These are phyloP conservation scores for Nylanderia fulva DNA, from an alignment of 1,140 invertebrate species.

Conservation along the genomic window DNA sequence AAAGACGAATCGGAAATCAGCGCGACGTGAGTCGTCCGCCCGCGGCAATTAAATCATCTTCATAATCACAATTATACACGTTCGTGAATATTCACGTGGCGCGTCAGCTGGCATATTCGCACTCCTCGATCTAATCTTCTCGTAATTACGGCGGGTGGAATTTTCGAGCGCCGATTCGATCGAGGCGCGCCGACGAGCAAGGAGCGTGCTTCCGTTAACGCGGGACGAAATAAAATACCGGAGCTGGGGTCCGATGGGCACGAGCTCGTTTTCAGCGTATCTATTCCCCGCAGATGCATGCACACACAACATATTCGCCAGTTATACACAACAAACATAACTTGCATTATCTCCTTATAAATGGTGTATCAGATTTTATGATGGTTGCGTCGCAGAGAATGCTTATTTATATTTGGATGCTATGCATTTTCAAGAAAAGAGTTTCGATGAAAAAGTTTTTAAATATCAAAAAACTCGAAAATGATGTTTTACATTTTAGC, in stretches of 20 bases:
- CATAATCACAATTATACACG: slow-evolving; percentile 34
- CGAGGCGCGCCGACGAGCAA: slow-evolving; percentile 45
- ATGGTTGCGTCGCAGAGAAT: not conserved
- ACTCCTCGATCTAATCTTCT: slow-evolving; percentile 56
- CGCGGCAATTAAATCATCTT: slow-evolving; percentile 23
- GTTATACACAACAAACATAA: slow-evolving; percentile 31
- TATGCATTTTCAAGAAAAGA: not conserved
- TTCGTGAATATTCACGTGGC: slow-evolving; percentile 38
- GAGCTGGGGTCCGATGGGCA: slow-evolving; percentile 58
- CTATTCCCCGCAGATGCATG: not conserved
- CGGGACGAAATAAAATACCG: slow-evolving; percentile 59
- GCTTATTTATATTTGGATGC: not conserved
- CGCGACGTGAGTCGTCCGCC: not conserved
- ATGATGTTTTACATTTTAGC: not conserved
- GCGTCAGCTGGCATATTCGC: slow-evolving; percentile 48
- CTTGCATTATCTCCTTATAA: slow-evolving; percentile 44
- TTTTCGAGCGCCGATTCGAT: slow-evolving; percentile 38
- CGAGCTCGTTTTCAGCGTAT: slow-evolving; percentile 40
- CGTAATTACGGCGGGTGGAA: slow-evolving; percentile 52
- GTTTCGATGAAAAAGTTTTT: not conserved
- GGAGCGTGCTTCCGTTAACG: slow-evolving; percentile 59
- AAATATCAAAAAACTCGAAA: not conserved
- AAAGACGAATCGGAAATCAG: slow-evolving; percentile 25
- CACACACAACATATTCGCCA: slow-evolving; percentile 18
- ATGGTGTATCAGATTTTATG: slow-evolving; percentile 40